Base-by-base conservation (phyloP, 2,113 vertebrate species). In the Cheilinus undulatus region DNA sequence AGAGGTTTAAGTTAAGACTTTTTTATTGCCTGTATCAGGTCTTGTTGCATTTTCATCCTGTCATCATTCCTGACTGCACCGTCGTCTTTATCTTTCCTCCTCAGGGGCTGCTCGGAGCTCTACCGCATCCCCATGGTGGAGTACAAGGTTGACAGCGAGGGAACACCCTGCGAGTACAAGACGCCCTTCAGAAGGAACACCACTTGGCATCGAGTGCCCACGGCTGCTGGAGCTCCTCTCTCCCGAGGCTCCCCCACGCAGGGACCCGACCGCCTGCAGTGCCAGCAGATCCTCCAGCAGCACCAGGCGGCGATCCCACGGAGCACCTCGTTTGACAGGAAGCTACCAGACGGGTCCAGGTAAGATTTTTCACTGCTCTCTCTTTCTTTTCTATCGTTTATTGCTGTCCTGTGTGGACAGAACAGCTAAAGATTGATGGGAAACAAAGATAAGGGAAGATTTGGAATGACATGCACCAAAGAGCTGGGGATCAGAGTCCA, bases 121-220 rank as follows among this genome's bases (percentile, higher is more conserved):
- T 98, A 97, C 91, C 95, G 97, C 66, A 97, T 98, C 72, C 97
- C 97, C 57, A 96, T 99, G 96, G 97, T 99, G 74, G 97, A 99
- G 84, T 99, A 99, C 86, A 99, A 99, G 87, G 95, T 98, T 20
- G 97, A 99, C 94, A 98, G 96, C 0, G 97, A 98, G 90, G 97
- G 97, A 17, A 96, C 96, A 2, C 97, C 97, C 64, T 99, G 97
- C 42, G 97, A 99, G 89, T 98, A 97, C 92, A 99, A 99, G 94
- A 98, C 97, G 5, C 97, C 97, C 63, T 99, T 99, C 93, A 94
- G 96, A 87, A 95, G 96, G 84, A 98, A 98, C 91, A 99, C 97
- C 69, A 97, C 97, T 6, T 98, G 97, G 97, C 97, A 99, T 88
- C 95, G 96, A 4, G 96, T 99, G 81, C 95, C 96, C 86, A 89